Evolutionary conservation across 2,888 invertebrate genomes (phyloP), one percentile per base, ranked within the genome.

Genomic region (Parnassius apollo): DNA sequence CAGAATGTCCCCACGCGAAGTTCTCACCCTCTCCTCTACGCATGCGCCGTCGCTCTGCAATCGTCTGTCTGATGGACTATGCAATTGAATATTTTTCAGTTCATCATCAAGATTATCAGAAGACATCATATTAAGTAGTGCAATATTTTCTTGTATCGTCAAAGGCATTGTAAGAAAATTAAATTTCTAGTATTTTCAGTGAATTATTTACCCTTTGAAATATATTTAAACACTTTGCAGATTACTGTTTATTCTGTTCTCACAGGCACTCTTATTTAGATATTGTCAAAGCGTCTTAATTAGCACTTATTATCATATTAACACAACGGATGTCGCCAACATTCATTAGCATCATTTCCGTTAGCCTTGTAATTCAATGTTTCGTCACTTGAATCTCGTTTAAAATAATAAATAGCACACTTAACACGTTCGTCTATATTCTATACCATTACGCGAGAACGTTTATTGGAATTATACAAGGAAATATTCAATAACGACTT

Each of bases 51-150:
- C 90, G 75, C 87, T 88, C 74, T 87, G 87, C 72, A 88, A 81
- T 74, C 87, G 79, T 76, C 97, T 94, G 62, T 96, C 94, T 72
- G 96, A 94, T 66, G 97, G 97, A 83, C 95, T 96, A 90, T 97
- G 96, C 75, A 97, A 93, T 88, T 97, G 97, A 80, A 98, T 96
- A 80, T 96, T 97, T 87, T 96, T 96, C 85, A 98, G 92, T 88
- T 98, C 98, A 86, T 98, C 98, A 85, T 98, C 97, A 94, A 97
- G 95, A 85, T 96, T 96, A 90, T 97, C 97, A 72, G 90, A 88
- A 70, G 91, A 91, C 90, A 91, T 88, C 91, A 91, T 91, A 68
- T 96, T 96, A 75, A 97, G 96, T 13, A 91, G 80, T 58, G 91
- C 90, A 67, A 91, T 90, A 69, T 91, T 91, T 72, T 91, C 91